Evolutionary conservation across 2,113 vertebrate genomes (phyloP).

Genomic region (Chiloscyllium plagiosum): DNA sequence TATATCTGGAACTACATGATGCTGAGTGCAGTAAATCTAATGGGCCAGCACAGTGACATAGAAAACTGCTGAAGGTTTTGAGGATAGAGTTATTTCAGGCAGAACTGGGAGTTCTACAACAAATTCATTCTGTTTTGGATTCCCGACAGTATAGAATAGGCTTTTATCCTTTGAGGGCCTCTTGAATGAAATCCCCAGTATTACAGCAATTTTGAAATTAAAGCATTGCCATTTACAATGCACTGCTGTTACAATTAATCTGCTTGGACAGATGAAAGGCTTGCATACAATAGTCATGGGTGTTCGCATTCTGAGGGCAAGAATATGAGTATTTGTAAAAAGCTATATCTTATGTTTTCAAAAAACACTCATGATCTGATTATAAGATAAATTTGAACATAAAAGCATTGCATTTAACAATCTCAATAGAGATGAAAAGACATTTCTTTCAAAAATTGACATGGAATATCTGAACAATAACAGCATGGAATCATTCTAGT

Average conservation of each 20-base stretch:
- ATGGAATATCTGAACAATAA: not conserved
- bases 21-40: not conserved
- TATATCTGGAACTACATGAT: not conserved
- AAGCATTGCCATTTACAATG: not conserved
- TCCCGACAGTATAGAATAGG: not conserved
- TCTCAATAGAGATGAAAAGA: not conserved
- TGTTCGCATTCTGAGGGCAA: not conserved
- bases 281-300: slow-evolving; percentile 1
- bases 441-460: not conserved
- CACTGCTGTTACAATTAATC: slow-evolving; percentile 6
- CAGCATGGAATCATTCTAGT: not conserved
- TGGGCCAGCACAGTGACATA: not conserved
- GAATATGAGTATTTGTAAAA: not conserved
- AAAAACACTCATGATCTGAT: not conserved
- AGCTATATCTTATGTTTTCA: not conserved
- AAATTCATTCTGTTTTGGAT: not conserved
- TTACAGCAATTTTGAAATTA: slow-evolving; percentile 29
- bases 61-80: not conserved
- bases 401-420: not conserved
- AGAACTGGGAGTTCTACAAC: not conserved
- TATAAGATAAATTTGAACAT: not conserved
- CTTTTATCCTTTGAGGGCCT: slow-evolving; percentile 9
- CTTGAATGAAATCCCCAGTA: slow-evolving; percentile 12
- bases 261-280: slow-evolving; percentile 4
- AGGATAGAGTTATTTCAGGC: not conserved